phyloP scores from a whole-genome alignment of 2,113 vertebrate genomes.

The Oreochromis tanganicae region DNA sequence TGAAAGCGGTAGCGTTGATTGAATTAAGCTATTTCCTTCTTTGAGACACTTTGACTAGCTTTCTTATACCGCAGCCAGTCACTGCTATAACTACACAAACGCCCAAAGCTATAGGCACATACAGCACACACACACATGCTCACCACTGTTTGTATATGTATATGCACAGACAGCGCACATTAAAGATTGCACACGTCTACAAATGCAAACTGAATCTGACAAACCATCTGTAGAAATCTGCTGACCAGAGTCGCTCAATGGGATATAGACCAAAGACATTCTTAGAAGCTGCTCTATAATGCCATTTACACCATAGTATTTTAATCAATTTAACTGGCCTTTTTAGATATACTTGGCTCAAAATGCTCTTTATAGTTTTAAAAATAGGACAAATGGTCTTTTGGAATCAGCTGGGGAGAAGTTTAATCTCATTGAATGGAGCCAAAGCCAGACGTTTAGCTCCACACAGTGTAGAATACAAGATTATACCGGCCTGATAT shows the following conservation, averaged over 20 bases:
- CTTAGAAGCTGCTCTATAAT: slow-evolving; percentile 32
- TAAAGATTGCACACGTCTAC: background rate
- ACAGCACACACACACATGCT: background rate
- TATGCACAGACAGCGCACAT: background rate
- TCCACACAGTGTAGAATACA: slow-evolving; percentile 63
- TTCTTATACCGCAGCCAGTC: slow-evolving; percentile 31
- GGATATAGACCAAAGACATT: slow-evolving; percentile 38
- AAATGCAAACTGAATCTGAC: slow-evolving; percentile 21
- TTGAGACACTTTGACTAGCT: slow-evolving; percentile 56
- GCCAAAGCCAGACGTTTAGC: slow-evolving; percentile 56
- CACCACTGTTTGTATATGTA: background rate
- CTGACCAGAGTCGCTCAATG: slow-evolving; percentile 37
- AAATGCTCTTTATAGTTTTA: slow-evolving; percentile 38
- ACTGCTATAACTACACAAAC: background rate
- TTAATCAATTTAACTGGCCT: slow-evolving; percentile 58
- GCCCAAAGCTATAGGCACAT: background rate
- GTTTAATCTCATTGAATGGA: slow-evolving; percentile 67
- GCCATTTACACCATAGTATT: slow-evolving; percentile 55
- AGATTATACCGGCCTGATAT: slow-evolving; percentile 72
- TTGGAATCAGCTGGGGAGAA: slow-evolving; percentile 50
- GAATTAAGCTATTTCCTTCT: slow-evolving; percentile 63
- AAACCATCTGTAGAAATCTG: slow-evolving; percentile 48
- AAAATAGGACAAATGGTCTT: slow-evolving; percentile 68
- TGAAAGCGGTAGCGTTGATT: slow-evolving; percentile 50
- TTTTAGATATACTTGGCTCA: slow-evolving; percentile 48